Percentiles rank a stretch among this genome's conserved stretches.
Conservation (phyloP, 1,140 invertebrate genomes). For the Lordiphosa stackelbergi region DNA sequence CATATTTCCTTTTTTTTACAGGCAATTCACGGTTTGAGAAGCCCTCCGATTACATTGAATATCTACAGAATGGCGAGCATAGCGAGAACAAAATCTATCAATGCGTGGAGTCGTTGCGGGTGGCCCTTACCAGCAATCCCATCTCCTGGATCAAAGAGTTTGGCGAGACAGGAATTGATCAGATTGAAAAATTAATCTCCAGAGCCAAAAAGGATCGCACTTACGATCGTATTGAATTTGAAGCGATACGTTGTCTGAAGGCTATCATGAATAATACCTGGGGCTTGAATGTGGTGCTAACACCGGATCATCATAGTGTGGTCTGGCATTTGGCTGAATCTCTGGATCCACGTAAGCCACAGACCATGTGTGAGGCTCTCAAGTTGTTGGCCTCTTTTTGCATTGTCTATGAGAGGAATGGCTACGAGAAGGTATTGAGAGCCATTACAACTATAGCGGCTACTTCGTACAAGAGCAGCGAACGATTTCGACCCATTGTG, state of each 20-base stretch:
- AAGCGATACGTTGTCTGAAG: conserved; percentile 94
- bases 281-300: conserved; percentile 79
- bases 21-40: conserved; percentile 84
- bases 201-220: conserved; percentile 80
- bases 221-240: conserved; percentile 90
- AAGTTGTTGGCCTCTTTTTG: conserved; percentile 91
- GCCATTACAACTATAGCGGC: conserved; percentile 94
- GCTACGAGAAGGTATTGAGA: conserved; percentile 93
- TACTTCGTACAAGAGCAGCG: conserved; percentile 75
- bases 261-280: conserved; percentile 97
- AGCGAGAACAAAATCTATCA: conserved; percentile 90
- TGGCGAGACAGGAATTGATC: conserved; percentile 86
- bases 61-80: conserved; percentile 87
- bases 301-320: conserved; percentile 79
- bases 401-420: conserved; percentile 85
- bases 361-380: conserved; percentile 92
- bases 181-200: conserved; percentile 77
- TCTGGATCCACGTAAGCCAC: conserved; percentile 87
- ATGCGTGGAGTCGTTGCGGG: conserved; percentile 91
- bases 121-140: conserved; percentile 95
- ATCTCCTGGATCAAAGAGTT: conserved; percentile 98
- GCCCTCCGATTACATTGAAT: conserved; percentile 90
- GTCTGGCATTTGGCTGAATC: conserved; percentile 92
- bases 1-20: conserved; percentile 25
- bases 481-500: conserved; percentile 91